A percentile compares a stretch with the other conserved stretches of the same genome.
These are phyloP conservation scores for Ornithoptera priamus DNA, from an alignment of 2,888 invertebrate species.

Conservation along the genomic window DNA sequence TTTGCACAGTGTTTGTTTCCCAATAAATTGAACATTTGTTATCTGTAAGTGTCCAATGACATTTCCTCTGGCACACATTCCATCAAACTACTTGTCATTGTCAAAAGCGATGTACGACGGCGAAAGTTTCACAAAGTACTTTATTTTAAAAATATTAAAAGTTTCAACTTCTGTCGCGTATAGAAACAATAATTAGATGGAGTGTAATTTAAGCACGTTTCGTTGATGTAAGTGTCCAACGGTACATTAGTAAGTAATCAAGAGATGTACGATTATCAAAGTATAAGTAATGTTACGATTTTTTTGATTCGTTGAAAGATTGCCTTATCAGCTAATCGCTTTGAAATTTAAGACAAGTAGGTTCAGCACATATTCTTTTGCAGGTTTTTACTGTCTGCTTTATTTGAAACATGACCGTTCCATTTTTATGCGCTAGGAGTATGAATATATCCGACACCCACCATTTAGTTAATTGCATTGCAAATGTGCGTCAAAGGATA, in stretches of 20 bases:
- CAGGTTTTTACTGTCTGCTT: not conserved
- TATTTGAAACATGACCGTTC: too few species aligned
- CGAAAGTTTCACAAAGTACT: conserved; percentile 35
- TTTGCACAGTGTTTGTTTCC: too few species aligned
- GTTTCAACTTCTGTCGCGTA: not conserved
- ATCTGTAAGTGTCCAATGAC: not conserved
- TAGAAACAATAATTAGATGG: not conserved
- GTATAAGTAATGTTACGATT: conserved; percentile 29
- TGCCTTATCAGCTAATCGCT: conserved; percentile 29
- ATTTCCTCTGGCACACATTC: not conserved
- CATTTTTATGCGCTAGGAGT: too few species aligned
- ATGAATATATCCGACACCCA: too few species aligned
- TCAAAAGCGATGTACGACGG: conserved; percentile 22
- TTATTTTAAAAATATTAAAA: conserved; percentile 24
- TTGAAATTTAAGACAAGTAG: conserved; percentile 19
- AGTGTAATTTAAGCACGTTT: conserved; percentile 5
- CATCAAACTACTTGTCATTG: conserved; percentile 21
- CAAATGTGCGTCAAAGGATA: too few species aligned
- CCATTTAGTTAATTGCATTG: too few species aligned
- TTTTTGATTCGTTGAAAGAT: conserved; percentile 20
- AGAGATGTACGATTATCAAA: conserved; percentile 30
- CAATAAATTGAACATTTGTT: not conserved
- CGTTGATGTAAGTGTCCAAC: conserved; percentile 4
- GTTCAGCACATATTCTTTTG: not conserved
- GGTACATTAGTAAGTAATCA: conserved; percentile 10